Evolutionary conservation across 2,113 vertebrate genomes (phyloP).

Genomic region (Neolamprologus caudopunctatus): DNA sequence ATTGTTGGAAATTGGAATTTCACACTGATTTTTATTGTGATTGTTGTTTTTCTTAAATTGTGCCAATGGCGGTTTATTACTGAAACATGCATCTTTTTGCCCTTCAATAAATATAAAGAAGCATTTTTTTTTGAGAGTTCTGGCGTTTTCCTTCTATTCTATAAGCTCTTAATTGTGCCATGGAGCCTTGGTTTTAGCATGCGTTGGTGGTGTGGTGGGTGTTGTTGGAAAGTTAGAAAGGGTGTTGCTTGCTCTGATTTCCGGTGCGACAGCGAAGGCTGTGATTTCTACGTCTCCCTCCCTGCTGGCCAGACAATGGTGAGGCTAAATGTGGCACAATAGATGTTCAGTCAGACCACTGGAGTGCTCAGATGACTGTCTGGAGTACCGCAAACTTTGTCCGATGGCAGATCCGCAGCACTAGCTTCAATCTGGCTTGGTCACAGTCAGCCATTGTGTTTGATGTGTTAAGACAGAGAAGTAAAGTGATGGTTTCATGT

Average conservation of each 20-base stretch:
- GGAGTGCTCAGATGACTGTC: background rate
- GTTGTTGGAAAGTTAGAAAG: conserved; percentile 54
- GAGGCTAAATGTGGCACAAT: conserved; percentile 62
- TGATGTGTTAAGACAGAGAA: background rate
- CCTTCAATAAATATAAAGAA: background rate
- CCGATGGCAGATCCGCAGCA: background rate
- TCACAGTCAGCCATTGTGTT: background rate
- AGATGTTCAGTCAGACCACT: conserved; percentile 23
- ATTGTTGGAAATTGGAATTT: background rate
- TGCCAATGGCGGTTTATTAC: background rate
- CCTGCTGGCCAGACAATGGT: conserved; percentile 58
- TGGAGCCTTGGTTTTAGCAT: conserved; percentile 16
- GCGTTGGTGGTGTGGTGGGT: conserved; percentile 32
- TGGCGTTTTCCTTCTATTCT: background rate
- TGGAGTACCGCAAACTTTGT: background rate
- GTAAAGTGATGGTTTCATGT: background rate
- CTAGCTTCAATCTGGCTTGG: background rate
- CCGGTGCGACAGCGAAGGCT: conserved; percentile 57
- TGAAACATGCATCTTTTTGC: background rate
- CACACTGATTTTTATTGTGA: background rate
- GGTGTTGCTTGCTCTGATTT: conserved; percentile 50
- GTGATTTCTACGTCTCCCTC: conserved; percentile 52
- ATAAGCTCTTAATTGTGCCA: conserved; percentile 19
- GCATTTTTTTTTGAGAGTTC: background rate
- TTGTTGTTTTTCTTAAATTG: background rate